Evolutionary conservation across 1,140 invertebrate species (phyloP), one percentile per base, ranked within the genome.

Genomic region (Copidosoma floridanum): DNA sequence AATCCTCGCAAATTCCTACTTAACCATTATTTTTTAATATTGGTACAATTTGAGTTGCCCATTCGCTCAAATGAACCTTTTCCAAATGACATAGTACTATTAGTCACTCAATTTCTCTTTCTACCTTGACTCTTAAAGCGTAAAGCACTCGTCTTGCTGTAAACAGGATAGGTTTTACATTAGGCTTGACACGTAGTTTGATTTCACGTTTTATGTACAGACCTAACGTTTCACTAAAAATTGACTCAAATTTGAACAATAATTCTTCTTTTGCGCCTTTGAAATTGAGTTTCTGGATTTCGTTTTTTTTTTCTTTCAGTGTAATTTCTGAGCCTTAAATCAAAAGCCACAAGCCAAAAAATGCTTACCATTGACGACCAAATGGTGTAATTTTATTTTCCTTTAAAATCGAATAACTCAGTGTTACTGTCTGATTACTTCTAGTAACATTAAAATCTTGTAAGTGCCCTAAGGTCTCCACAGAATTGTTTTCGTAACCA

Each of bases 311-410:
- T 6, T 40, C 14, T 6, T n/a, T 3, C 6, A 6, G 14, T 40
- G 35, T 21, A 40, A 12, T 41, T 40, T 21, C 3, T 32, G 14
- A 46, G 14, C 12, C 14, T 57, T n/a, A n/a, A n/a, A n/a, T n/a
- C 23, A 57, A 23, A 8, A 47, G 56, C 56, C 46, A 58, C 3
- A 16, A 40, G 14, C 56, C 56, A 11, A 50, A 51, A 40, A 4
- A 32, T 50, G 46, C 56, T 6, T 50, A 21, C 56, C 56, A 50
- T n/a, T 58, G 32, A 11, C 56, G 3, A 32, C 54, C 54, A 11
- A 60, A 46, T 7, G 47, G 24, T 20, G 29, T 23, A 2, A 43
- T 26, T 3, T 46, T 46, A 18, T 37, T 16, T 20, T 46, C 56
- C 14, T 24, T 43, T 5, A 50, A 14, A 16, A 61, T 23, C n/a